Conservation (phyloP, 2,888 invertebrate genomes). For the Apotomis turbidana region DNA sequence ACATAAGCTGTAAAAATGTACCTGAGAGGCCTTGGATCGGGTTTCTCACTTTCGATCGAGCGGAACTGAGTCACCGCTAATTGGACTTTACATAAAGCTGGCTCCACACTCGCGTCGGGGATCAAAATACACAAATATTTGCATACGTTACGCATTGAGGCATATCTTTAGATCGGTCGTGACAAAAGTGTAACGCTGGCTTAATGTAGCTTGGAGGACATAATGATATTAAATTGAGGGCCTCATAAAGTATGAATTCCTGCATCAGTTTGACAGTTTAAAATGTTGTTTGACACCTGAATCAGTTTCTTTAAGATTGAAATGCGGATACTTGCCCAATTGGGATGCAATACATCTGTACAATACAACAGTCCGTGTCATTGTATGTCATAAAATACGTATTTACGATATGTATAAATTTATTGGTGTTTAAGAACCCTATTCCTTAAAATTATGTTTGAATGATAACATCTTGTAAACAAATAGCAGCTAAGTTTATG, state of each 20-base stretch:
- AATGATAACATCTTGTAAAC: too few relatives aligned
- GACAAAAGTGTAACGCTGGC: conserved; percentile 3
- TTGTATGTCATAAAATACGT: too few relatives aligned
- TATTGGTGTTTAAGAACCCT: too few relatives aligned
- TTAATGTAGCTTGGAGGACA: background rate
- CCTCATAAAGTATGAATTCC: conserved; percentile 12
- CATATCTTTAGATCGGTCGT: background rate
- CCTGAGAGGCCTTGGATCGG: conserved; percentile 30
- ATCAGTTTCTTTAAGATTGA: background rate
- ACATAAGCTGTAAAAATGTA: conserved; percentile 34
- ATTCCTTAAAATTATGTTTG: too few relatives aligned
- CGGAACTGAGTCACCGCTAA: conserved; percentile 29
- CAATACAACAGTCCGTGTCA: too few relatives aligned
- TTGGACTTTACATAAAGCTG: conserved; percentile 21
- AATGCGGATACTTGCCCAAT: background rate
- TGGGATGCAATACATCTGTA: too few relatives aligned
- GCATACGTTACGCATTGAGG: background rate
- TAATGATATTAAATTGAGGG: background rate
- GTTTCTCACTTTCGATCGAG: conserved; percentile 33
- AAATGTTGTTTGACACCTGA: conserved; percentile 5
- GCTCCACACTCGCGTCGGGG: conserved; percentile 10
- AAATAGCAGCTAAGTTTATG: too few relatives aligned
- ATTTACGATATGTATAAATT: too few relatives aligned
- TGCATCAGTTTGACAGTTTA: conserved; percentile 4
- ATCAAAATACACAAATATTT: background rate